These are phyloP conservation scores for Corvus moneduloides DNA, from an alignment of 2,113 vertebrate species.

Conservation along the genomic window DNA sequence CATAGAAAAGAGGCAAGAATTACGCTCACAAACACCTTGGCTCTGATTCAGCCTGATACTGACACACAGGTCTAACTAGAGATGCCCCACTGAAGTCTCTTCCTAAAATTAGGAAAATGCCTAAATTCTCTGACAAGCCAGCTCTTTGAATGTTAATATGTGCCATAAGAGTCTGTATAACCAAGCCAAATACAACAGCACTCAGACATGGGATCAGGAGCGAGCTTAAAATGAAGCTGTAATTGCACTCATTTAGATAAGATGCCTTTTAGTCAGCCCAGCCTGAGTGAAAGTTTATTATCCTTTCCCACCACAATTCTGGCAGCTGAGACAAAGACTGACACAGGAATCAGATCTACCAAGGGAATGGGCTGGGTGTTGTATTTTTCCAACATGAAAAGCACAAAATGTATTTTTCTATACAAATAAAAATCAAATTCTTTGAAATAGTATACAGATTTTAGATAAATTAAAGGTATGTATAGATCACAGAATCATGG, in stretches of 20 bases:
- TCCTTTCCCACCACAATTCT: neutral
- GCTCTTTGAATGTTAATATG: neutral
- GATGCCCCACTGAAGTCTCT: neutral
- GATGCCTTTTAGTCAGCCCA: neutral
- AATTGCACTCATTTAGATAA: neutral
- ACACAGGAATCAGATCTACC: neutral
- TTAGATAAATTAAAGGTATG: neutral
- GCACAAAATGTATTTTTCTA: neutral
- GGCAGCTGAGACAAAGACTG: neutral
- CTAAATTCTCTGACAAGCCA: neutral
- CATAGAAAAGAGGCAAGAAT: neutral
- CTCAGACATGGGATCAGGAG: neutral
- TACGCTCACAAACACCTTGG: neutral
- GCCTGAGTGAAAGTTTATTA: neutral
- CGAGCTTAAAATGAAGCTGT: neutral
- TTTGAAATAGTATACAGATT: neutral
- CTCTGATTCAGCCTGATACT: neutral
- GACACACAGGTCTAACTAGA: neutral
- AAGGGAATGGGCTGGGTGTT: neutral
- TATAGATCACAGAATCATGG: neutral
- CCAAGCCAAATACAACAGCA: neutral
- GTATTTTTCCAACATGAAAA: neutral
- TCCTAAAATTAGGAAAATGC: neutral
- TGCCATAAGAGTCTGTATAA: neutral
- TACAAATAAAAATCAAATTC: neutral